These are phyloP conservation scores for Lordiphosa andalusiaca DNA, from an alignment of 2,888 invertebrate genomes.

Conservation along the genomic window DNA sequence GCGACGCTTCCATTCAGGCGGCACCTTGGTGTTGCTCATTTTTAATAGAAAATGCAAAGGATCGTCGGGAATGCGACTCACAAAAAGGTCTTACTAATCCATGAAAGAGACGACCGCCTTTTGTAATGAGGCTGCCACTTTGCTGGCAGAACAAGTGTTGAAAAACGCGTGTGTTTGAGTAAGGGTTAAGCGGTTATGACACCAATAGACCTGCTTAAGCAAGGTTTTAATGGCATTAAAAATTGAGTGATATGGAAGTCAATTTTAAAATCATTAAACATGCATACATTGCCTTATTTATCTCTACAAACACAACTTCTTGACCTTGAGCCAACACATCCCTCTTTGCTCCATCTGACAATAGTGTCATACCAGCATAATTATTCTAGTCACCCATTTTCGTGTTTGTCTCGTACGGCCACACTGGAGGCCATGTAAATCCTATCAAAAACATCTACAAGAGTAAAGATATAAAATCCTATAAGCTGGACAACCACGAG, in stretches of 20 bases:
- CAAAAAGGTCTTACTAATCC: neutral
- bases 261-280: too few relatives aligned
- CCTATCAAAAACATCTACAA: conserved; percentile 47
- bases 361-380: too few relatives aligned
- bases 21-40: conserved; percentile 64
- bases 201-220: too few relatives aligned
- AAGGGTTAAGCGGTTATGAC: too few relatives aligned
- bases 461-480: conserved; percentile 32
- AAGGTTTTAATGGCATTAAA: too few relatives aligned
- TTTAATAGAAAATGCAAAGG: neutral
- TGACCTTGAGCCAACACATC: too few relatives aligned
- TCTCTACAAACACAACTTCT: too few relatives aligned
- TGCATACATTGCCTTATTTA: too few relatives aligned
- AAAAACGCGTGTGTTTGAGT: too few relatives aligned
- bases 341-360: too few relatives aligned
- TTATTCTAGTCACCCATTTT: neutral
- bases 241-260: too few relatives aligned
- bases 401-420: neutral
- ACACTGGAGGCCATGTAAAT: conserved; percentile 39
- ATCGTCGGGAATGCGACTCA: too few relatives aligned
- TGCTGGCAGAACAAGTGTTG: neutral
- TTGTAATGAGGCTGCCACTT: conserved; percentile 5
- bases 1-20: conserved; percentile 90
- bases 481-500: conserved; percentile 73
- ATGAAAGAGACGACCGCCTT: conserved; percentile 22